Evolutionary conservation across 2,888 invertebrate genomes (phyloP), one percentile per base, ranked within the genome.

Genomic region (Ypsolopha scabrella): DNA sequence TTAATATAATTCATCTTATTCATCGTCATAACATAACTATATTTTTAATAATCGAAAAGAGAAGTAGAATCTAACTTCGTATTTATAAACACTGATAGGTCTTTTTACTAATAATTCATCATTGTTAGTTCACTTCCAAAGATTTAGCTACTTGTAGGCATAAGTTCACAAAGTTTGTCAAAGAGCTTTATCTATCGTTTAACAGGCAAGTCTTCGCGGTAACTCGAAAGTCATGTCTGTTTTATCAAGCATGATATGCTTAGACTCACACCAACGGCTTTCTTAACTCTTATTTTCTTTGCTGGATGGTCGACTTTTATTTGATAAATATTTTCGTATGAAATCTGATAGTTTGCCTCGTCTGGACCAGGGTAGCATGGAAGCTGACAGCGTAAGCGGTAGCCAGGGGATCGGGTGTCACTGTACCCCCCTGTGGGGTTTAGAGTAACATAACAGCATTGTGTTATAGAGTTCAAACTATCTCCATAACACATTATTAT

Each of bases 381-480:
- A 65, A 68, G 62, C 53, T 59, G 68, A 66, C 67, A 61, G 72
- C 70, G 72, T 74, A 72, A 74, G 80, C 82, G 70, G 83, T 82
- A 81, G 83, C 80, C 57, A 55, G 60, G 63, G 71, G 71, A 78
- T 82, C 76, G 60, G 62, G 67, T 82, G 77, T 77, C 81, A 77
- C 79, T 58, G 63, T 68, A 68, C 77, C 81, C 77, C n/a, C 79
- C 78, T 72, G 76, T 64, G 7, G 41, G 39, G 41, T 41, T n/a
- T 2, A 33, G 33, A 41, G 14, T 39, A 11, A 41, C 7, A 41
- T 11, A 41, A 13, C 14, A 43, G 13, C 43, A 43, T 8, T 43
- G 13, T 11, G 39, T 10, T 39, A 11, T 39, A 9, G 39, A 6
- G 39, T 10, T 39, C 10, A 10, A 11, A 39, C 38, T 3, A 38